These are phyloP conservation scores for Chaetura pelagica DNA, from an alignment of 2,113 vertebrate genomes.

Conservation along the genomic window DNA sequence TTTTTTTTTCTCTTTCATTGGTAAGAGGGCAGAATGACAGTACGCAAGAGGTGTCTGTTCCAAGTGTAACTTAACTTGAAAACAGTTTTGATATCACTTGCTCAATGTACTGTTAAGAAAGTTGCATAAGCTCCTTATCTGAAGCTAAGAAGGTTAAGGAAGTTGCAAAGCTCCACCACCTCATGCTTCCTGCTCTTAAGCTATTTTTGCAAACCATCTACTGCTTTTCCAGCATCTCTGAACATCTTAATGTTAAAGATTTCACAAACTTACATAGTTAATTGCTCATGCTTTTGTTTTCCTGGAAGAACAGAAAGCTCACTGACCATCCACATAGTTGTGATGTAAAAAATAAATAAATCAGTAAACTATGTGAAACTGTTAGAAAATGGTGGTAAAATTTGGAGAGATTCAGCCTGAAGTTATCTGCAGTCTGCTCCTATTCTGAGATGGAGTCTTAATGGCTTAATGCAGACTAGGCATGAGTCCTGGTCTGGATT, in stretches of 20 bases:
- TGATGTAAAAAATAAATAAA: neutral
- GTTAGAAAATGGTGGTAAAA: neutral
- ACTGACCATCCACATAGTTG: neutral
- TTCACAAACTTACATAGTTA: neutral
- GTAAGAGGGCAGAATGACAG: neutral
- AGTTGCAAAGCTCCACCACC: neutral
- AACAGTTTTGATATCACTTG: neutral
- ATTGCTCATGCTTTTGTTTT: neutral
- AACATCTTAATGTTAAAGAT: neutral
- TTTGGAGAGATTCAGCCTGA: neutral
- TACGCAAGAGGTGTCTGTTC: neutral
- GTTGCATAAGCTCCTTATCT: conserved; percentile 46
- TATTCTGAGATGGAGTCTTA: rapidly evolving
- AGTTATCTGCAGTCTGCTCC: neutral
- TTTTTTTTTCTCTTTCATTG: neutral
- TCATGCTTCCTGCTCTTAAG: neutral
- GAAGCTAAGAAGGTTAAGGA: conserved; percentile 31
- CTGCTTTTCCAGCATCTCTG: neutral
- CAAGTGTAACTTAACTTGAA: neutral
- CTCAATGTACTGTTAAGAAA: neutral
- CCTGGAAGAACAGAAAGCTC: neutral
- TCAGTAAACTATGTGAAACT: rapidly evolving
- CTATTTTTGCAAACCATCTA: neutral
- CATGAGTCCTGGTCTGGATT: neutral
- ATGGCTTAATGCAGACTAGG: neutral